A percentile compares a stretch with the other conserved stretches of the same genome.
Conservation (phyloP, 1,140 invertebrate genomes). For the Lasioglossum albipes region DNA sequence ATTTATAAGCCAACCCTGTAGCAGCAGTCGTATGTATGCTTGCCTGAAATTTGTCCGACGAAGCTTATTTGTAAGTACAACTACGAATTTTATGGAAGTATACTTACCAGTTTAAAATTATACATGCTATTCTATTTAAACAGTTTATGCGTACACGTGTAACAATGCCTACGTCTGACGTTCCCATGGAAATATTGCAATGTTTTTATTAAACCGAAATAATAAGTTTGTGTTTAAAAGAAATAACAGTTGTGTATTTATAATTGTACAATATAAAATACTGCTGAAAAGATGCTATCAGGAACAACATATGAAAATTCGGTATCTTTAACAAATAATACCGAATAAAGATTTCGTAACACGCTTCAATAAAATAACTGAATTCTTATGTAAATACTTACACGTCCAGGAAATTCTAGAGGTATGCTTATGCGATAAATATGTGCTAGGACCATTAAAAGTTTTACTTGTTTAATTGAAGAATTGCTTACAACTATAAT, state of each 20-base stretch:
- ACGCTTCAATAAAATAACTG: conserved; percentile 7
- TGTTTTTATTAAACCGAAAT: neutral
- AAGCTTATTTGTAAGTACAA: neutral
- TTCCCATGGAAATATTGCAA: conserved; percentile 5
- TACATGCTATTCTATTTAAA: conserved; percentile 33
- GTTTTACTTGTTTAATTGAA: neutral
- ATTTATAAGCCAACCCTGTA: conserved; percentile 36
- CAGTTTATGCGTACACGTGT: conserved; percentile 23
- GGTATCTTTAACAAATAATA: neutral
- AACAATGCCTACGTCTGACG: conserved; percentile 24
- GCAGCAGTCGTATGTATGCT: conserved; percentile 18
- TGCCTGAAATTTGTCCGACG: neutral
- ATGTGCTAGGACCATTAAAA: conserved; percentile 10
- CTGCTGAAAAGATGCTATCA: conserved; percentile 34
- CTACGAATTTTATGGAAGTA: conserved; percentile 43
- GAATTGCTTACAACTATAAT: neutral
- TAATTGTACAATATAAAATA: conserved; percentile 2
- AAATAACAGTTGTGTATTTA: conserved; percentile 1
- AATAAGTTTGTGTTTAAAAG: conserved; percentile 8
- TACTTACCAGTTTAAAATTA: conserved; percentile 36
- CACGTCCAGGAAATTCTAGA: conserved; percentile 16
- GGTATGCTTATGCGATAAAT: neutral
- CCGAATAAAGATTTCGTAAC: neutral
- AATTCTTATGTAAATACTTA: conserved; percentile 32
- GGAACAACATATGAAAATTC: conserved; percentile 21